Evolutionary conservation across 1,140 invertebrate species (phyloP), one percentile per base, ranked within the genome.

Genomic region (Dolichoris vasculosae): DNA sequence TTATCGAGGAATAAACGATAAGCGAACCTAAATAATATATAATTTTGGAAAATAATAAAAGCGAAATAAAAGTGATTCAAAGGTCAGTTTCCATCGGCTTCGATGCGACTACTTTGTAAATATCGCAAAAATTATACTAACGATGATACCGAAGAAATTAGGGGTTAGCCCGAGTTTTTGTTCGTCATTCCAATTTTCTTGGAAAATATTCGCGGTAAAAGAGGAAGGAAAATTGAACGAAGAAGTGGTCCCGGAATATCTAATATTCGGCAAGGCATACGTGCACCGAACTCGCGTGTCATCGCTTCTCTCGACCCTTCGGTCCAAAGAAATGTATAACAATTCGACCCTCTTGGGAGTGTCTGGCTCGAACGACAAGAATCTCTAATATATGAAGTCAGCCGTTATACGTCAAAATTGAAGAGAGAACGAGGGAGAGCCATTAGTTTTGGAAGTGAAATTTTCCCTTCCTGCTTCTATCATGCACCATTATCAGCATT

Each of bases 401-500:
- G 20, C 69, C 69, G 69, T 43, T 40, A n/a, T 73, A 1, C 69
- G 69, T 73, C 69, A 73, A 43, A 73, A 73, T 43, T 17, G 67
- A 69, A 69, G 32, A 6, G 35, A 40, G 67, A 11, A 30, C 11
- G 35, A 69, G 67, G 30, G 38, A 2, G 69, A 43, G 6, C 69
- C 69, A 73, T 73, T 73, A 43, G 40, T 43, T n/a, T 40, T 43
- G 38, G 38, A 32, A 20, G 38, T 73, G 26, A 73, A 43, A 40
- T 73, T 43, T 20, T n/a, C 69, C 69, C 2, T n/a, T n/a, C n/a
- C n/a, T n/a, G n/a, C n/a, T n/a, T n/a, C n/a, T n/a, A n/a, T n/a
- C 38, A 40, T 73, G 43, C 55, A n/a, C 43, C 75, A 86, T 86
- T 86, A 86, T 83, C 85, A 76, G 80, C 55, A 73, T 82, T 86